Evolutionary conservation across 2,113 vertebrate genomes (phyloP).

Genomic region (Gracilinanus agilis): DNA sequence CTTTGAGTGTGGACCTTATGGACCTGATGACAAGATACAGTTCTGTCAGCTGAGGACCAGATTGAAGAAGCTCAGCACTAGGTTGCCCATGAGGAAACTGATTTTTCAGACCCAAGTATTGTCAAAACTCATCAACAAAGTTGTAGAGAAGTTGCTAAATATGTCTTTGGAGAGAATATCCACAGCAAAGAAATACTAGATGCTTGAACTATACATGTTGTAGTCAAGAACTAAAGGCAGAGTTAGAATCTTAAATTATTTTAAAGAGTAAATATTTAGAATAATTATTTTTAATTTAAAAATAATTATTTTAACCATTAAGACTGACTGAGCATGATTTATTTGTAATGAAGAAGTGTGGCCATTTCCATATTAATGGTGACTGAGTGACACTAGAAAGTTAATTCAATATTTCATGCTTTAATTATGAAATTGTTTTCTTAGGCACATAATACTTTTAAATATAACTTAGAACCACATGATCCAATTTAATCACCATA

Average conservation of each 20-base stretch:
- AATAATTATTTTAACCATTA: slow-evolving; percentile 48
- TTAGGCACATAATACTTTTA: slow-evolving; percentile 47
- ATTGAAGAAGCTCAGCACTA: not conserved
- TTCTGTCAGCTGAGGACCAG: not conserved
- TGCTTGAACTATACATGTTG: not conserved
- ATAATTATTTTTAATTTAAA: slow-evolving; percentile 50
- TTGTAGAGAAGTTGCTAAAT: not conserved
- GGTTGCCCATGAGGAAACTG: not conserved
- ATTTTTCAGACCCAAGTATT: not conserved
- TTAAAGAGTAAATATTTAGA: slow-evolving; percentile 16
- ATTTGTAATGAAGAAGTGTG: slow-evolving; percentile 27
- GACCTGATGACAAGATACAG: not conserved
- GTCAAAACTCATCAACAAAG: not conserved
- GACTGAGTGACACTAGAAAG: slow-evolving; percentile 33
- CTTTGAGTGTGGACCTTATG: not conserved
- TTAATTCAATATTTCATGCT: slow-evolving; percentile 64
- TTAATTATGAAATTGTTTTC: slow-evolving; percentile 65
- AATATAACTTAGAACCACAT: slow-evolving; percentile 65
- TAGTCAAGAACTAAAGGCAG: not conserved
- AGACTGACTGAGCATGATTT: slow-evolving; percentile 44
- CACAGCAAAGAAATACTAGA: not conserved
- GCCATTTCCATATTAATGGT: slow-evolving; percentile 51
- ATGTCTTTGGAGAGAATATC: not conserved
- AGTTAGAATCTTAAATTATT: slow-evolving; percentile 25
- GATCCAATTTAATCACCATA: slow-evolving; percentile 70